These are phyloP conservation scores for Onychorhynchus coronatus DNA, from an alignment of 2,113 vertebrate genomes.

Conservation along the genomic window DNA sequence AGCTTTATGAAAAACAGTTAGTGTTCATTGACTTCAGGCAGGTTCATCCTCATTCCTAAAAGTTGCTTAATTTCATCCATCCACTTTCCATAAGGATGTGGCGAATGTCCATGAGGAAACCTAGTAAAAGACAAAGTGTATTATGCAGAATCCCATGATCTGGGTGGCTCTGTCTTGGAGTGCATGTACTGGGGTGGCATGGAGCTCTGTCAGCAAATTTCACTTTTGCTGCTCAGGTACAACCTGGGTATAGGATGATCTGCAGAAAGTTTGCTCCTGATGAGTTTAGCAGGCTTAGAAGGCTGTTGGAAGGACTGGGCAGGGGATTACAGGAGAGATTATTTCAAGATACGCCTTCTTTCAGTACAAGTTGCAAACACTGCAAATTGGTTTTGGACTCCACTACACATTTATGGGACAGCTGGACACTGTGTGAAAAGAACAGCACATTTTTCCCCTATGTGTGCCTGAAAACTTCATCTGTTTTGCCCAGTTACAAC, in stretches of 20 bases:
- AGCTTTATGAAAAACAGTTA: not conserved
- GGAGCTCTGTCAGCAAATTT: not conserved
- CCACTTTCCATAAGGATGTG: not conserved
- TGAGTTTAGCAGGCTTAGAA: not conserved
- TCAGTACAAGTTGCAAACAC: not conserved
- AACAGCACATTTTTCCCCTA: fast-evolving
- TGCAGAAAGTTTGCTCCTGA: not conserved
- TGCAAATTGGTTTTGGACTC: not conserved
- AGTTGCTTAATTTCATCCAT: not conserved
- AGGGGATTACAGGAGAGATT: not conserved
- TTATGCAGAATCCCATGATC: not conserved
- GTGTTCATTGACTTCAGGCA: not conserved
- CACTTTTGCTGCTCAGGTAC: not conserved
- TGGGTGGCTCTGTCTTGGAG: not conserved
- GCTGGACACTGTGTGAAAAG: not conserved
- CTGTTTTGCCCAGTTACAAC: not conserved
- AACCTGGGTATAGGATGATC: not conserved
- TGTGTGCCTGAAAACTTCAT: not conserved
- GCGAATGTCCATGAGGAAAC: not conserved
- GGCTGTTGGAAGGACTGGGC: not conserved
- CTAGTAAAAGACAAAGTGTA: not conserved
- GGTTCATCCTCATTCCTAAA: not conserved
- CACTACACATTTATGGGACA: not conserved
- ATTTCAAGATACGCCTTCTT: not conserved
- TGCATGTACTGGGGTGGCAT: fast-evolving